Conservation (phyloP, 2,797 vertebrate genomes). For the Gallinago nigripennis region DNA sequence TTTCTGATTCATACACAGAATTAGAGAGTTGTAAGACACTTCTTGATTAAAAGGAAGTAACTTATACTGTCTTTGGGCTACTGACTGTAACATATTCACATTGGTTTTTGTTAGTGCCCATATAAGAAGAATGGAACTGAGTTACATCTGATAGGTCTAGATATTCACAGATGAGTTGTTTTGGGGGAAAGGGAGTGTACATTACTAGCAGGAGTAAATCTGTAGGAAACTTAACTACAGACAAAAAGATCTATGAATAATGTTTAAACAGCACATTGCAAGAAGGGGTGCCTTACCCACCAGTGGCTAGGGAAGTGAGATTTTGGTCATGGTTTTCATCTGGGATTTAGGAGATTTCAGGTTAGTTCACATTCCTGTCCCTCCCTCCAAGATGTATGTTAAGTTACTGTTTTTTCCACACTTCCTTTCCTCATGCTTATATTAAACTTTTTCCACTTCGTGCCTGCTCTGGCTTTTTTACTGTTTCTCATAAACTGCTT, state of each 20-base stretch:
- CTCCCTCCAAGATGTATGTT: neutral
- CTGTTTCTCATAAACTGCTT: neutral
- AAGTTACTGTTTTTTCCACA: neutral
- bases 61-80: neutral
- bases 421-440: neutral
- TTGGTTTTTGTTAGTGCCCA: neutral
- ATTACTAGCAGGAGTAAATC: neutral
- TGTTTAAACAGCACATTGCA: accelerated
- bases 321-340: neutral
- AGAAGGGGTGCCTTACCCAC: neutral
- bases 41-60: neutral
- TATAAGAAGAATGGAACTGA: neutral
- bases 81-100: neutral
- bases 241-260: neutral
- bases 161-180: neutral
- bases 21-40: neutral
- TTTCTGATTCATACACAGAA: neutral
- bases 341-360: neutral
- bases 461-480: neutral
- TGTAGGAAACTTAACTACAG: neutral
- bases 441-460: neutral
- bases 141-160: neutral
- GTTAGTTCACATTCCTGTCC: neutral
- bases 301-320: neutral
- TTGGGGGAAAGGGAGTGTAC: neutral